These are phyloP conservation scores for Salvelinus sp. DNA, from an alignment of 2,113 vertebrate species.

Conservation along the genomic window DNA sequence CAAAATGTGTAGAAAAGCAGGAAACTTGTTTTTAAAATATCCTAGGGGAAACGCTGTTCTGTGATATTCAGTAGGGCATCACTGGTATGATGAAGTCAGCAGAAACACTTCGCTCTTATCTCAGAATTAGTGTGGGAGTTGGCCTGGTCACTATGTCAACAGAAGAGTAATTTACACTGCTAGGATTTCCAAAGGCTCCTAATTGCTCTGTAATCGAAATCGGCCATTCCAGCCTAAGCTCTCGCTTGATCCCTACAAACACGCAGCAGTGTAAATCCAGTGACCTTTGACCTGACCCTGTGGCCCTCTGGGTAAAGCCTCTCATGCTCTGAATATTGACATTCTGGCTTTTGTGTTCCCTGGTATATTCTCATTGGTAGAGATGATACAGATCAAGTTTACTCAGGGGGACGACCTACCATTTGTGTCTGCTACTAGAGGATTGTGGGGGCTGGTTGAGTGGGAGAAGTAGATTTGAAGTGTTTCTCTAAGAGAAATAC, in stretches of 20 bases:
- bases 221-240: conserved; percentile 14
- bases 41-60: no score
- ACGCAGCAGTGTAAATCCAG: conserved; percentile 13
- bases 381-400: conserved; percentile 3
- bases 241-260: conserved; percentile 9
- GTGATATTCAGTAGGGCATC: no score
- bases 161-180: background rate
- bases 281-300: conserved; percentile 16
- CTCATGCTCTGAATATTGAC: conserved; percentile 18
- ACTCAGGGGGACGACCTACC: background rate
- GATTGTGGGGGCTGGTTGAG: conserved; percentile 38
- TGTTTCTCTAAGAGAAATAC: conserved; percentile 57
- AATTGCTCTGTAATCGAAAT: conserved; percentile 23
- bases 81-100: no score
- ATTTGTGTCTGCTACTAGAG: conserved; percentile 22
- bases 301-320: conserved; percentile 24
- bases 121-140: no score
- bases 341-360: background rate
- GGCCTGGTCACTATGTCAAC: no score
- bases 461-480: conserved; percentile 61
- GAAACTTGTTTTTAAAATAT: no score
- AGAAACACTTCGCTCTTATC: no score
- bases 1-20: no score
- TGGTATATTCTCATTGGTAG: conserved; percentile 14
- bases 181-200: conserved; percentile 17